Base-by-base conservation (phyloP, 2,888 invertebrate species). In the Herminia tarsipennalis region DNA sequence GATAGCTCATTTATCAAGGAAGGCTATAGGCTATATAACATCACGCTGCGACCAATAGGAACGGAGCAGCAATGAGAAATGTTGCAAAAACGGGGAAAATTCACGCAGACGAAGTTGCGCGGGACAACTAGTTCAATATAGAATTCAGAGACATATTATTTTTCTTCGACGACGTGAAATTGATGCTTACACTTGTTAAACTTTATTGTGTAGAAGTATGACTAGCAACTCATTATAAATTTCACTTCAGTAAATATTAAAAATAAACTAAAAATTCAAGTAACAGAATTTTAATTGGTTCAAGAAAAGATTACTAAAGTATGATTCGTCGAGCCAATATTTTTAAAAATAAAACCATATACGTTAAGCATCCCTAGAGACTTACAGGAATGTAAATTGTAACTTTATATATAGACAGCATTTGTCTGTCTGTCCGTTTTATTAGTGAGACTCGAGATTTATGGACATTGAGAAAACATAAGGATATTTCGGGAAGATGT, bases 341-440 rank as follows among this genome's bases (percentile, higher is more conserved):
- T 37, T 22, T 30, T 12, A n/a, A 41, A 41, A 41, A 41, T 41
- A 41, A 16, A 5, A 14, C 6, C 18, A 24, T 13, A 17, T 32
- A 17, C 21, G 14, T 21, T n/a, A 9, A n/a, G 8, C 42, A 32
- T 64, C 66, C 56, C 60, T 24, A 24, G 57, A 49, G 66, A 56
- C 56, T 52, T 45, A 32, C 18, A 66, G 68, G 83, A 86, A 87
- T 87, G 75, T 85, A 83, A 86, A 86, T 83, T 81, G 83, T 81
- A 63, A 62, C 73, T 70, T 66, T 71, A 73, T 70, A 68, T 66
- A 69, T 69, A 71, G 68, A 60, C 62, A 56, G 61, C 83, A 83
- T 86, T 85, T 85, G 85, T 86, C 82, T 79, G 81, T 74, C 75
- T 76, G 83, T 83, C 84, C 72, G 64, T 72, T 85, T 83, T 85